Conservation (phyloP, 2,113 vertebrate species). For the Mormoops blainvillei region DNA sequence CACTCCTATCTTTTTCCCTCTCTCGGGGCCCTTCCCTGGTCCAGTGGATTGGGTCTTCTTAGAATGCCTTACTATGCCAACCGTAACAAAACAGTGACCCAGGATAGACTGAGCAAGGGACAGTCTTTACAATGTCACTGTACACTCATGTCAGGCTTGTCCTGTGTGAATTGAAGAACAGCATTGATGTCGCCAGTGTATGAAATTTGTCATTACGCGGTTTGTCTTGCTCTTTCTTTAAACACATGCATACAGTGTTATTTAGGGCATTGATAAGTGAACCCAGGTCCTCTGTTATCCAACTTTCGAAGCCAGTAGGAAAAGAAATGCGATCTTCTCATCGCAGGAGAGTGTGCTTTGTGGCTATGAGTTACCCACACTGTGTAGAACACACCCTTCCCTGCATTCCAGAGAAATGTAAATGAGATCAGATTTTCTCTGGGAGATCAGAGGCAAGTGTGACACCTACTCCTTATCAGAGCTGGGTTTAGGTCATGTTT, state of each 20-base stretch:
- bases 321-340: neutral
- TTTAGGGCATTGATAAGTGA: neutral
- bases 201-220: neutral
- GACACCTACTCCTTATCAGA: neutral
- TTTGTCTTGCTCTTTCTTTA: neutral
- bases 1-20: neutral
- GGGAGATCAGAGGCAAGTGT: neutral
- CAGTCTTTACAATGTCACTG: neutral
- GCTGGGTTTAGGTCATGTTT: neutral
- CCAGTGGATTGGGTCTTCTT: neutral
- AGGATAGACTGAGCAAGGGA: neutral
- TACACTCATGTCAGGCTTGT: neutral
- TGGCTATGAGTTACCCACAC: neutral
- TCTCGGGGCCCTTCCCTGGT: neutral
- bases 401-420: neutral
- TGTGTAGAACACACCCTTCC: neutral
- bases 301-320: neutral
- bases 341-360: neutral
- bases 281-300: neutral
- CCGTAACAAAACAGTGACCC: neutral
- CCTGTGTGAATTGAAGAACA: neutral
- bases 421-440: neutral
- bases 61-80: neutral
- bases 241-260: neutral
- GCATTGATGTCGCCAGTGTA: neutral